A percentile compares a stretch with the other conserved stretches of the same genome.
Conservation (phyloP, 2,888 invertebrate genomes). For the Ochropleura plecta region DNA sequence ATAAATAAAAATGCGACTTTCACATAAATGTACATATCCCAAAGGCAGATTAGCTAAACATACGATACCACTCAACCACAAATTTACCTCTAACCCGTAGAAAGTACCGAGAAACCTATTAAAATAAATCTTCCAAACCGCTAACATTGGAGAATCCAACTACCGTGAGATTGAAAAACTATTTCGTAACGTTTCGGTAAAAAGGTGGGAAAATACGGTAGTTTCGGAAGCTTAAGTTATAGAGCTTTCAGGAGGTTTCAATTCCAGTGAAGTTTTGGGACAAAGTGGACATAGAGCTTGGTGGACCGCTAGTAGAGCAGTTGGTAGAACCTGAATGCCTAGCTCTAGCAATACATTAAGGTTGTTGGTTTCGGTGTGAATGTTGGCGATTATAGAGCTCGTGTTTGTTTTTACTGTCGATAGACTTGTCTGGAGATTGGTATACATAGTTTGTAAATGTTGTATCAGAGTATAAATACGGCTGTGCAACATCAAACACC, state of each 20-base stretch:
- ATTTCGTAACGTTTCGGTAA: slow-evolving; percentile 47
- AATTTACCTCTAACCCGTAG: slow-evolving; percentile 29
- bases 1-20: slow-evolving; percentile 5
- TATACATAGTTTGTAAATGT: too few relatives aligned
- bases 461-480: too few relatives aligned
- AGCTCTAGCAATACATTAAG: slow-evolving; percentile 30
- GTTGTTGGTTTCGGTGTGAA: slow-evolving; percentile 20
- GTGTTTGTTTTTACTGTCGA: slow-evolving; percentile 4
- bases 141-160: slow-evolving; percentile 53
- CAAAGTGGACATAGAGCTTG: slow-evolving; percentile 52
- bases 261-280: slow-evolving; percentile 59
- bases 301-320: slow-evolving; percentile 53
- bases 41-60: slow-evolving; percentile 34
- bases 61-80: slow-evolving; percentile 42
- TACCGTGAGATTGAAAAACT: slow-evolving; percentile 60
- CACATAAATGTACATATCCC: slow-evolving; percentile 5
- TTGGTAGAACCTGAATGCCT: slow-evolving; percentile 29
- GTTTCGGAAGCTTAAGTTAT: slow-evolving; percentile 57
- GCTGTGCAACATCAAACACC: too few relatives aligned
- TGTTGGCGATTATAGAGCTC: background rate
- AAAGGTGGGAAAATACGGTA: slow-evolving; percentile 59
- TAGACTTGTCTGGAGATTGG: background rate
- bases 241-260: slow-evolving; percentile 58
- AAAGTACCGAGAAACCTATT: slow-evolving; percentile 52
- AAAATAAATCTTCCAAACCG: slow-evolving; percentile 55